Base-by-base conservation (phyloP, 2,888 invertebrate species). In the Macrosiphum euphorbiae region DNA sequence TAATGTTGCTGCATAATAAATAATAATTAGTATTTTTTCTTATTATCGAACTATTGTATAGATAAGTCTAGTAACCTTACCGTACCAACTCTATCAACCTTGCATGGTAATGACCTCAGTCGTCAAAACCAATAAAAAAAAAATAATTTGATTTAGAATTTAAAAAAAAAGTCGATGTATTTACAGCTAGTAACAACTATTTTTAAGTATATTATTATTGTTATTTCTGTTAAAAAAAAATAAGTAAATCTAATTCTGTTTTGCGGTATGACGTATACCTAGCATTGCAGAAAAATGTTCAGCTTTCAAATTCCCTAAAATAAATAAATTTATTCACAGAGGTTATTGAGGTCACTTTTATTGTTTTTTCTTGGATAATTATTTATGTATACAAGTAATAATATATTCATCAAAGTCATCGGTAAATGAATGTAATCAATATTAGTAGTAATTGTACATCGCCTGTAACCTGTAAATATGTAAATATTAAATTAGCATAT, bases 341-440 rank as follows among this genome's bases (percentile, higher is more conserved):
- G 35, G 35, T 78, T 78, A 78, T 78, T 78, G 78, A 78, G 78
- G 78, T 8, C 50, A 50, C 20, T 87, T 87, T 50, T 50, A 20
- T 87, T 87, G 50, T 87, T 50, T 87, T n/a, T 20, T 50, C 20
- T 87, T 50, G 28, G 50, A 50, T 50, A 87, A 50, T 87, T 87
- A 87, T 78, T 78, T 41, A 78, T 78, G 20, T 55, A 35, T 55
- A 52, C 35, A 35, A 8, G 35, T 24, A 52, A 41, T 88, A 41
- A 88, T 88, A 24, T 88, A 88, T 88, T 88, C 88, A 50, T 88
- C 20, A 88, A 55, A 55, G 52, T 85, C 85, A 44, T 35, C 35
- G 1, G 35, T 78, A 7, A 20, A 20, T 78, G 35, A 20, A 78
- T 78, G 11, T 78, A 35, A 78, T 78, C 35, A 35, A 78, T 78